phyloP scores from a whole-genome alignment of 2,797 vertebrate species.

The Serranus cabrilla region DNA sequence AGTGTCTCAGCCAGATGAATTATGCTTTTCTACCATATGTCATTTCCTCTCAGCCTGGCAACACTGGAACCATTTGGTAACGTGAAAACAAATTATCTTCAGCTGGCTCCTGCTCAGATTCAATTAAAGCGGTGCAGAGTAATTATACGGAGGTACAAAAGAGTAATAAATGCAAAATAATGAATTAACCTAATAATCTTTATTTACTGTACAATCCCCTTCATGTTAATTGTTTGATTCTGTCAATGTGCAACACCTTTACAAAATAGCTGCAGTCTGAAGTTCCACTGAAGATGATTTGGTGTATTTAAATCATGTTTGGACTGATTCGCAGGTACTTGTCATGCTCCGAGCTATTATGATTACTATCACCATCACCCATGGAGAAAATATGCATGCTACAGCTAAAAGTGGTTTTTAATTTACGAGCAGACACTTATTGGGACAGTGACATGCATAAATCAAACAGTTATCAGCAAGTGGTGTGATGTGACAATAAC shows the following conservation, averaged over 20 bases:
- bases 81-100: slow-evolving; percentile 98
- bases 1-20: slow-evolving; percentile 86
- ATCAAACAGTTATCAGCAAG: slow-evolving; percentile 8
- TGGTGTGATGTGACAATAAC: too few species aligned
- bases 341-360: slow-evolving; percentile 42
- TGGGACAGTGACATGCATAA: neutral
- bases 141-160: slow-evolving; percentile 97
- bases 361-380: slow-evolving; percentile 30
- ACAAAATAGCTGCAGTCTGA: slow-evolving; percentile 36
- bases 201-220: slow-evolving; percentile 90
- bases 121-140: slow-evolving; percentile 95
- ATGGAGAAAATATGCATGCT: slow-evolving; percentile 29
- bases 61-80: slow-evolving; percentile 96
- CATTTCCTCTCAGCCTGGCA: slow-evolving; percentile 94
- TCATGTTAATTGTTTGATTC: slow-evolving; percentile 91
- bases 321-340: slow-evolving; percentile 34
- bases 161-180: slow-evolving; percentile 98
- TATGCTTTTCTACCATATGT: slow-evolving; percentile 86
- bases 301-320: slow-evolving; percentile 39
- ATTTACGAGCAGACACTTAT: slow-evolving; percentile 9
- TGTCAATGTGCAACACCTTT: slow-evolving; percentile 87
- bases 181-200: slow-evolving; percentile 98
- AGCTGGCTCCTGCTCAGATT: slow-evolving; percentile 96
- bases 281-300: neutral
- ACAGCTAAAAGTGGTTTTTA: slow-evolving; percentile 33